A percentile compares a stretch with the other conserved stretches of the same genome.
Evolutionary conservation across 2,888 invertebrate genomes (phyloP).

Genomic region (Nomada ruficornis): DNA sequence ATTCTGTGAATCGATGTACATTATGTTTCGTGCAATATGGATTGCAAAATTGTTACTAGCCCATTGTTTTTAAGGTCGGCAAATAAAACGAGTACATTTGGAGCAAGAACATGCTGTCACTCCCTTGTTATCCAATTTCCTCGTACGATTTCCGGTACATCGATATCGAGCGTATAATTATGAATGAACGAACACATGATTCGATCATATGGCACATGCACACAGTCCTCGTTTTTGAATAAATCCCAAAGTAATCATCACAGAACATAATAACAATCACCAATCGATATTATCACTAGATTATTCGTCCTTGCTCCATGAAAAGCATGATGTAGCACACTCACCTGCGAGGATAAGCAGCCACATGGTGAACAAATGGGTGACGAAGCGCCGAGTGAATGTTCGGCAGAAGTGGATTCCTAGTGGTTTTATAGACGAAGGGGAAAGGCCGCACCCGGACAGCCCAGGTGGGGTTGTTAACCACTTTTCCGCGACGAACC

Average conservation of each 20-base stretch:
- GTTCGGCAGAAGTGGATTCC: conserved; percentile 79
- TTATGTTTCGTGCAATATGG: neutral
- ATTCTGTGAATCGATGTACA: too few species aligned
- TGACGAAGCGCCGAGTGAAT: conserved; percentile 81
- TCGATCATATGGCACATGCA: conserved; percentile 21
- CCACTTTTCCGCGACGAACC: conserved; percentile 71
- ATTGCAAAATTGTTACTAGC: neutral
- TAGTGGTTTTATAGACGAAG: conserved; percentile 82
- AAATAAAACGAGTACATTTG: neutral
- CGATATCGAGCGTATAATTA: neutral
- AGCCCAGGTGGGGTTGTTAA: conserved; percentile 80
- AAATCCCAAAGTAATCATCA: conserved; percentile 1
- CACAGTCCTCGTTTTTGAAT: neutral
- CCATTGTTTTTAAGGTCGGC: neutral
- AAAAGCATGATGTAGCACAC: conserved; percentile 63
- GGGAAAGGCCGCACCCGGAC: conserved; percentile 83
- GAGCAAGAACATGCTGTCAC: neutral
- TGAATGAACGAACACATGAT: conserved; percentile 1
- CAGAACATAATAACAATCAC: conserved; percentile 23
- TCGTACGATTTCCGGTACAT: neutral
- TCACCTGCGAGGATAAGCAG: conserved; percentile 82
- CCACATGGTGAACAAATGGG: conserved; percentile 82
- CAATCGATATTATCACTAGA: conserved; percentile 10
- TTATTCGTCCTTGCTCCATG: conserved; percentile 22
- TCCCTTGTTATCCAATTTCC: neutral